These are phyloP conservation scores for Antheraea assamensis DNA, from an alignment of 2,888 invertebrate species.

Conservation along the genomic window DNA sequence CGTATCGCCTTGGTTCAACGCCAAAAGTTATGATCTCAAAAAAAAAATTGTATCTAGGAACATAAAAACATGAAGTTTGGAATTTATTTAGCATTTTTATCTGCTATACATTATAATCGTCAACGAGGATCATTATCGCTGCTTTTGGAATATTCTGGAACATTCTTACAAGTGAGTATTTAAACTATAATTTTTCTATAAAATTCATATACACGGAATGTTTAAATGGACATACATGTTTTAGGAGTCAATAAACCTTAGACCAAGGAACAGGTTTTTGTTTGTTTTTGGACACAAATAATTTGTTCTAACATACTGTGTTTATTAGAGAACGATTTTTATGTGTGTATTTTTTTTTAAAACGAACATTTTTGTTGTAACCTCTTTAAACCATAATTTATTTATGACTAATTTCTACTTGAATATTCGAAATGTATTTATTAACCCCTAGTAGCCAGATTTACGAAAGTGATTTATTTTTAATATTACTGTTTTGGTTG, in stretches of 20 bases:
- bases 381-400: background rate
- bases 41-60: no score
- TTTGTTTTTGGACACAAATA: slow-evolving; percentile 75
- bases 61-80: background rate
- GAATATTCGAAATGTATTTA: background rate
- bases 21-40: no score
- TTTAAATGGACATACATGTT: slow-evolving; percentile 59
- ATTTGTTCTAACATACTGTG: slow-evolving; percentile 55
- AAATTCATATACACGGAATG: slow-evolving; percentile 52
- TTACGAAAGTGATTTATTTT: no score
- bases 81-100: slow-evolving; percentile 3
- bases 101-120: background rate
- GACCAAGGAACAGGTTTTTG: slow-evolving; percentile 66
- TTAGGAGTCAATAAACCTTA: slow-evolving; percentile 77
- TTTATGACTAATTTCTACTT: background rate
- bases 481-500: no score
- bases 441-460: no score
- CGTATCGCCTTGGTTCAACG: no score
- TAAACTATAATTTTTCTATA: slow-evolving; percentile 30
- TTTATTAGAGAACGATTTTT: background rate
- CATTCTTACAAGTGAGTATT: background rate
- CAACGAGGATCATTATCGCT: background rate
- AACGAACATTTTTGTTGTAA: background rate
- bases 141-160: slow-evolving; percentile 8
- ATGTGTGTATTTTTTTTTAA: background rate